Conservation (phyloP, 2,797 vertebrate genomes). For the Chromobotia macracanthus region DNA sequence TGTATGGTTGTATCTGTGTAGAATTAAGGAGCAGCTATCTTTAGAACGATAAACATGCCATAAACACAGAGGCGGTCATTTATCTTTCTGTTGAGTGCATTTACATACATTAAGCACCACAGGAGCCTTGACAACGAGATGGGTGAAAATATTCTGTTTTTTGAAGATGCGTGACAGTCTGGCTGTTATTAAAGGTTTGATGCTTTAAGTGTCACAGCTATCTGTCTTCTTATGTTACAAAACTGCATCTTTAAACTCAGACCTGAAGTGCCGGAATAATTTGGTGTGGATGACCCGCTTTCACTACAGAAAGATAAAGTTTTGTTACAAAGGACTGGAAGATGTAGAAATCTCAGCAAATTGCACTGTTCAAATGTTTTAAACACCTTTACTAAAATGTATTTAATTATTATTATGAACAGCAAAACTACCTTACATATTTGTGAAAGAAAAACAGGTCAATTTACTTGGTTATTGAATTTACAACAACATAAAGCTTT, state of each 20-base stretch:
- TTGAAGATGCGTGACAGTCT: neutral
- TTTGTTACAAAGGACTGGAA: too few relatives aligned
- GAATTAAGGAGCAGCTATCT: slow-evolving; percentile 1
- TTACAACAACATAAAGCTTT: too few relatives aligned
- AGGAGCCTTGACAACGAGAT: slow-evolving; percentile 24
- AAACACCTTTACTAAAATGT: too few relatives aligned
- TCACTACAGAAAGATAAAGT: neutral
- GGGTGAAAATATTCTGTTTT: neutral
- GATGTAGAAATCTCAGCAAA: too few relatives aligned
- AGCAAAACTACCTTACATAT: neutral
- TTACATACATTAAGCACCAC: slow-evolving; percentile 39
- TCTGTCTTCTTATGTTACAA: slow-evolving; percentile 6
- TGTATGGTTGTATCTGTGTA: neutral
- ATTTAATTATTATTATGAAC: neutral
- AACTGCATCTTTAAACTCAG: neutral
- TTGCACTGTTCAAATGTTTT: too few relatives aligned
- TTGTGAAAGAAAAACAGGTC: neutral
- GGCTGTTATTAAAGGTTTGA: slow-evolving; percentile 10
- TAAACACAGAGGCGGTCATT: neutral
- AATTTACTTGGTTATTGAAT: too few relatives aligned
- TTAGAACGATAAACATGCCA: neutral
- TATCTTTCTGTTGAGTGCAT: slow-evolving; percentile 28
- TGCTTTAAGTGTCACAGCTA: slow-evolving; percentile 2
- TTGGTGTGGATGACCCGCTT: neutral
- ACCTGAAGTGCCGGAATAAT: neutral